Evolutionary conservation across 2,888 invertebrate genomes (phyloP), one percentile per base, ranked within the genome.

Genomic region (Pseudococcus longispinus): DNA sequence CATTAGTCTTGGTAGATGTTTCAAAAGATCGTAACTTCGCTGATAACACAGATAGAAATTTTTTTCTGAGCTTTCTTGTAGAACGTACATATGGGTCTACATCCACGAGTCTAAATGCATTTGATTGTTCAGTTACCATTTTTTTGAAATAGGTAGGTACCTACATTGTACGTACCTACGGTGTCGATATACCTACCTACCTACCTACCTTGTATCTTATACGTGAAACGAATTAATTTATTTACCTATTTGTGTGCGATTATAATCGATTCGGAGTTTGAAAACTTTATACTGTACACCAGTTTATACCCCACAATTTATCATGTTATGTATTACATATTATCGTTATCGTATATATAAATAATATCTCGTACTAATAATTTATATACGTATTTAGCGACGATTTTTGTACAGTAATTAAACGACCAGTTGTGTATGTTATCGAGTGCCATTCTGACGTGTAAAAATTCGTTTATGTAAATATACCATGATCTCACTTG

Each of bases 401-500:
- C 13, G 77, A 20, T 80, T 80, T 13, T 37, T 37, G 77, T 80
- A 80, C 32, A 80, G 77, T 80, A 80, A 80, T 29, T 80, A 20
- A 80, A 80, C 42, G 42, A 80, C 37, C 42, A 80, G 42, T 29
- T 80, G 74, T 77, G 26, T 29, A 42, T 80, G 42, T 60, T 55
- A 32, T 20, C 42, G 77, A 80, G 42, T 80, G 32, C 77, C 77
- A 80, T 42, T 42, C 42, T 80, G 37, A 80, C 20, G 20, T 80
- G 77, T 80, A 42, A 42, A 80, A 80, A 37, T 42, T 80, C 26
- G 29, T 74, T 80, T 42, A 42, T 80, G 77, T 80, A 80, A 80
- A 80, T 80, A 80, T 80, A 80, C 42, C 20, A n/a, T 80, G 77
- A 80, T 80, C 77, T 80, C 77, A 80, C 77, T 37, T 42, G 77